A percentile compares a stretch with the other conserved stretches of the same genome.
Conservation (phyloP, 2,888 invertebrate genomes). For the Leptodirus hochenwartii region DNA sequence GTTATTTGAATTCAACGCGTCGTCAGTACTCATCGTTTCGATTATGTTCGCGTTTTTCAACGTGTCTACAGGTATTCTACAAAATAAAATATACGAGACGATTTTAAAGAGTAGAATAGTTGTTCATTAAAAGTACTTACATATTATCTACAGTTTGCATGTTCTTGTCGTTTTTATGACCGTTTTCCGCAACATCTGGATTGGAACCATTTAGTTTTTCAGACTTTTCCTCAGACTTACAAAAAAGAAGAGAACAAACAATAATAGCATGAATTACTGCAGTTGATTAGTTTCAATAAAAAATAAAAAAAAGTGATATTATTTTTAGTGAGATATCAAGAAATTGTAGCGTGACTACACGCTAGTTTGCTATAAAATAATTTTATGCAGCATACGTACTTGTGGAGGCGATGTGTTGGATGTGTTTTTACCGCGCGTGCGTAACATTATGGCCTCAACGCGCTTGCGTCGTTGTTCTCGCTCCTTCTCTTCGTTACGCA, state of each 20-base stretch:
- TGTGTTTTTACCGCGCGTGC: constrained; percentile 46
- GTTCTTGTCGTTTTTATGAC: constrained; percentile 23
- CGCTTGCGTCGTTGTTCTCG: constrained; percentile 72
- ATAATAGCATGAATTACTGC: no score
- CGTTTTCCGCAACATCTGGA: constrained; percentile 15
- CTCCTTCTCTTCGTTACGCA: constrained; percentile 77
- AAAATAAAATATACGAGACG: constrained; percentile 12
- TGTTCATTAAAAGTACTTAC: constrained; percentile 19
- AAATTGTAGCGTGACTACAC: no score
- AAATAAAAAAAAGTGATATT: constrained; percentile 3
- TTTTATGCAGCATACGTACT: no score
- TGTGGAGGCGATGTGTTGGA: constrained; percentile 13
- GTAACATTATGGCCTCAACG: constrained; percentile 82
- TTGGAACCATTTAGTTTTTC: constrained; percentile 24
- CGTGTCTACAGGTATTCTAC: constrained; percentile 25
- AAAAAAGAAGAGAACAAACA: constrained; percentile 7
- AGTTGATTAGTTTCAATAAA: no score
- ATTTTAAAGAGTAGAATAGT: constrained; percentile 1
- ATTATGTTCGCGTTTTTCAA: constrained; percentile 27
- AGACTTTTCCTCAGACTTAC: constrained; percentile 18
- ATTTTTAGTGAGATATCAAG: no score
- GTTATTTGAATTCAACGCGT: constrained; percentile 28
- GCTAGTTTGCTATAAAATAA: no score
- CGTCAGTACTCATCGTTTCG: constrained; percentile 24
- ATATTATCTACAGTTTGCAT: constrained; percentile 26